Evolutionary conservation across 2,888 invertebrate genomes (phyloP).

Genomic region (Mythimna lalbum): DNA sequence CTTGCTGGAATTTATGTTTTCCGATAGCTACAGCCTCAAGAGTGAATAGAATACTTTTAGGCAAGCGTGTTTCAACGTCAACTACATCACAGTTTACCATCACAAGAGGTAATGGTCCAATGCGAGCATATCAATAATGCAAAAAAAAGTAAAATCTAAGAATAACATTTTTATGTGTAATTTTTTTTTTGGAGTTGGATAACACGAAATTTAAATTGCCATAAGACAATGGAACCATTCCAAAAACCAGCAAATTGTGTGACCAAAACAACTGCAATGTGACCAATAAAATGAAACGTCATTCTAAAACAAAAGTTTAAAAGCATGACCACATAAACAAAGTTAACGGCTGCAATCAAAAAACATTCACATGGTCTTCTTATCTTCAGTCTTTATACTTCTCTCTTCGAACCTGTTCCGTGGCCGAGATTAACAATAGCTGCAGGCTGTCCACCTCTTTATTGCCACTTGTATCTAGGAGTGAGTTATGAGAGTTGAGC

Average conservation of each 20-base stretch:
- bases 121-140: too few relatives aligned
- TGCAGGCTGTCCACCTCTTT: slow-evolving; percentile 85
- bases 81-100: too few relatives aligned
- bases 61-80: too few relatives aligned
- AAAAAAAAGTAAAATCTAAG: too few relatives aligned
- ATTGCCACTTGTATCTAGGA: slow-evolving; percentile 75
- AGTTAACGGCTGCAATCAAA: slow-evolving; percentile 68
- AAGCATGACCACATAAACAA: slow-evolving; percentile 49
- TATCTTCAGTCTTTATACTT: slow-evolving; percentile 81
- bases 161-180: background rate
- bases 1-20: too few relatives aligned
- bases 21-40: too few relatives aligned
- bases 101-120: too few relatives aligned
- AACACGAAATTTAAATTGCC: background rate
- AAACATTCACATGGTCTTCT: slow-evolving; percentile 78
- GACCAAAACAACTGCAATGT: slow-evolving; percentile 8
- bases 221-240: slow-evolving; percentile 2
- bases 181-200: background rate
- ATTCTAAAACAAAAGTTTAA: slow-evolving; percentile 45
- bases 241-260: background rate
- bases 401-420: slow-evolving; percentile 84
- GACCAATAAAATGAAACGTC: slow-evolving; percentile 33
- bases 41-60: too few relatives aligned
- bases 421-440: slow-evolving; percentile 85
- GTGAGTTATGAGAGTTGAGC: slow-evolving; percentile 63